Evolutionary conservation across 2,113 vertebrate genomes (phyloP).

Genomic region (Phycodurus eques): DNA sequence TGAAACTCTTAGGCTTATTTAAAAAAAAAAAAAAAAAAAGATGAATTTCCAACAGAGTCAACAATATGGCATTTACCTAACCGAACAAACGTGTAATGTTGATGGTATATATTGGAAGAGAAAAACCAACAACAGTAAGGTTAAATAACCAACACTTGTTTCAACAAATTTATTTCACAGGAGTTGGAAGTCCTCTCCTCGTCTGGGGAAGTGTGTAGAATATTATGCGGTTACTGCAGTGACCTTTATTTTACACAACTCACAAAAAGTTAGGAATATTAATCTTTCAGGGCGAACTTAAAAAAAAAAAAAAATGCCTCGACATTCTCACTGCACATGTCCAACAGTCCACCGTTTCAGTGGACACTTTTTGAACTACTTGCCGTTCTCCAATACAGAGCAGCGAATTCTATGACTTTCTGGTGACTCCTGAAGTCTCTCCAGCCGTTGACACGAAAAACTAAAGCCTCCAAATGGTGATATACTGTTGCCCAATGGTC

Average conservation of each 20-base stretch:
- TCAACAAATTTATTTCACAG: constrained; percentile 34
- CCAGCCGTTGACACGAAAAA: too few relatives aligned
- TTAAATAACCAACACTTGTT: neutral
- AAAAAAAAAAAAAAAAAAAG: neutral
- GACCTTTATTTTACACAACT: too few relatives aligned
- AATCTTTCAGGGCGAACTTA: neutral
- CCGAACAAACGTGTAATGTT: too few relatives aligned
- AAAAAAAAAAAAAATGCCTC: neutral
- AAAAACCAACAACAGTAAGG: too few relatives aligned
- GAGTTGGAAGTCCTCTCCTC: neutral
- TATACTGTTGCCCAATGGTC: neutral
- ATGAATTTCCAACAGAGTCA: neutral
- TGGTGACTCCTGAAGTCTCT: neutral
- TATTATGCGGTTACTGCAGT: neutral
- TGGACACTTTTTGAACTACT: neutral
- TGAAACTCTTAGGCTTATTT: neutral
- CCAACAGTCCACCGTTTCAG: neutral
- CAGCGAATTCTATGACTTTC: neutral
- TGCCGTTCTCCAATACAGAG: neutral
- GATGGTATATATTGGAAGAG: too few relatives aligned
- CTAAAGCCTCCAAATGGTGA: too few relatives aligned
- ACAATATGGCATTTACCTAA: too few relatives aligned
- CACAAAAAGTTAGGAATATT: too few relatives aligned
- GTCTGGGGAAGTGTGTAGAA: neutral
- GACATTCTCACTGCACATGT: neutral